Base-by-base conservation (phyloP, 92 coral and sea anemone species). In the Siderastrea radians region DNA sequence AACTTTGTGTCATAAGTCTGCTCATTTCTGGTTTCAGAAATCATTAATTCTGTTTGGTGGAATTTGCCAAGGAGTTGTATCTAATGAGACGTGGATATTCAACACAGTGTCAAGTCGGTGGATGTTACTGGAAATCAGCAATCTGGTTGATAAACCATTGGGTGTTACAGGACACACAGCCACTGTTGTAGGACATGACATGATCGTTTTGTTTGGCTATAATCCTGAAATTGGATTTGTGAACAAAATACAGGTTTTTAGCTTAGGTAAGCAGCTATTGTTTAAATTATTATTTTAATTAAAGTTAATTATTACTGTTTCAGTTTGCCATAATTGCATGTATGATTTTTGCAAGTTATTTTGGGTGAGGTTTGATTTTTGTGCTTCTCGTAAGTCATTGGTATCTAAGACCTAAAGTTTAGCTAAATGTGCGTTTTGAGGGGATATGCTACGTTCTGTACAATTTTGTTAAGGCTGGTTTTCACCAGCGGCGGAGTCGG, bases 131-230 rank as follows among this genome's bases (percentile, higher is more conserved):
- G 77, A 75, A 10, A 6, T 58, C 9, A 57, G 45, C 2, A 49
- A 58, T 19, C 77, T 9, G 51, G 54, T 67, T n/a, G 2, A 68
- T 50, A 55, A 44, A 19, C 95, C 93, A 16, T 75, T 91, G 6
- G 93, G 91, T n/a, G 98, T 96, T 47, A 84, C 91, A 57, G 98
- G 98, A 43, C 98, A 96, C 72, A 90, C 98, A 4, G 98, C 98
- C 62, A 94, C 92, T 19, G 85, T 93, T 84, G 94, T 89, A 68
- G 90, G 84, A 66, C 87, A 84, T 50, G 92, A 85, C 55, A 96
- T 96, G 98, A 84, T 94, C 51, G 96, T 96, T n/a, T 60, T 96
- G 44, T 96, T 96, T 94, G 98, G 98, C 49, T 94, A 90, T 76
- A 89, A 74, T 68, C 85, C 88, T 57, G 15, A 58, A 48, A 13